Evolutionary conservation across 2,888 invertebrate species (phyloP).

Genomic region (Ceramica pisi): DNA sequence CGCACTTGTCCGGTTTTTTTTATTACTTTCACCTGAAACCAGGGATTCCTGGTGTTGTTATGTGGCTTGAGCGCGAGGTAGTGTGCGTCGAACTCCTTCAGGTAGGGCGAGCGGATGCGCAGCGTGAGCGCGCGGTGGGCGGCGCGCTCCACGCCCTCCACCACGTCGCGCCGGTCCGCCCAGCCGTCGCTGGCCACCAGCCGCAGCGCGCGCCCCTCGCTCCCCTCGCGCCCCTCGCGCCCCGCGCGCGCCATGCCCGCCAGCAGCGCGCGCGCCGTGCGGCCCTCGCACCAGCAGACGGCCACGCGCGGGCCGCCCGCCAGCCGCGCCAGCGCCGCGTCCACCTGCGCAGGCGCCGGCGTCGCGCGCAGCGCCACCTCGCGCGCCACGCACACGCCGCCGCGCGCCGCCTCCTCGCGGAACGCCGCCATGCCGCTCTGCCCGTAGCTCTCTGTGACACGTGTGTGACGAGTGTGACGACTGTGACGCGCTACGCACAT

Average conservation of each 20-base stretch:
- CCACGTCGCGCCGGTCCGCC: slow-evolving; percentile 94
- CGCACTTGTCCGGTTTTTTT: too few relatives aligned
- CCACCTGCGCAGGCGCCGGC: slow-evolving; percentile 67
- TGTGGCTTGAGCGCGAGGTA: slow-evolving; percentile 92
- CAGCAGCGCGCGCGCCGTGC: slow-evolving; percentile 92
- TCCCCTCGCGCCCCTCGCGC: slow-evolving; percentile 12
- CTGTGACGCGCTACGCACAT: too few relatives aligned
- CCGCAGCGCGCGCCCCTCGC: slow-evolving; percentile 89
- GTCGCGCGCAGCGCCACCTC: slow-evolving; percentile 80
- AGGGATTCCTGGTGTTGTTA: slow-evolving; percentile 93
- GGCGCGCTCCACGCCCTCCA: slow-evolving; percentile 91
- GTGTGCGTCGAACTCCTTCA: slow-evolving; percentile 92
- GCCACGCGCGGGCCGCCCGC: slow-evolving; percentile 89
- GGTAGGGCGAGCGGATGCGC: slow-evolving; percentile 94
- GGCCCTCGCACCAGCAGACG: slow-evolving; percentile 95
- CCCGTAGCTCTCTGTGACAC: slow-evolving; percentile 92
- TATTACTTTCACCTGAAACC: slow-evolving; percentile 88
- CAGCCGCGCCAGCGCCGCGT: slow-evolving; percentile 86
- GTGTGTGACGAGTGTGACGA: too few relatives aligned
- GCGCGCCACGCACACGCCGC: slow-evolving; percentile 93
- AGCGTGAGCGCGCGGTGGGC: slow-evolving; percentile 94
- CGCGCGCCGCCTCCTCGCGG: slow-evolving; percentile 92
- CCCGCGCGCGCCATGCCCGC: slow-evolving; percentile 90
- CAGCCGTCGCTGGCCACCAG: slow-evolving; percentile 93
- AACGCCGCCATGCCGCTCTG: slow-evolving; percentile 94